These are phyloP conservation scores for Acomys russatus DNA, from an alignment of 2,797 vertebrate genomes.

Conservation along the genomic window DNA sequence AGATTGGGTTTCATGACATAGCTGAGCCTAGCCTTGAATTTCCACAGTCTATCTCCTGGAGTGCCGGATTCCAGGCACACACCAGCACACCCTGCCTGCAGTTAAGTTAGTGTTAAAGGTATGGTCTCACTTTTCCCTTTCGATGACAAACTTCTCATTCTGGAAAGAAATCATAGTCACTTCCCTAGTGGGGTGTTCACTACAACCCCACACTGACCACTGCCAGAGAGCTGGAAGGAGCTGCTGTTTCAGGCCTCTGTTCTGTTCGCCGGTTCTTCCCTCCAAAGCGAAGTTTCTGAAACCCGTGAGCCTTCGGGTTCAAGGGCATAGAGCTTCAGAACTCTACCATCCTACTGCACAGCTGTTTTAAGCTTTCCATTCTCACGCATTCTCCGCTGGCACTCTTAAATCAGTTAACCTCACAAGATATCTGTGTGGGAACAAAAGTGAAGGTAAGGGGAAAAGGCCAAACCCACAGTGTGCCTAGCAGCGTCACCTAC, in stretches of 20 bases:
- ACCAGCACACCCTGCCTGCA: not conserved
- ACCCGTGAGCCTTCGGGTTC: conserved; percentile 29
- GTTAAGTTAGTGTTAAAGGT: conserved; percentile 20
- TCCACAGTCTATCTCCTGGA: not conserved
- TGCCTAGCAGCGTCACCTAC: not conserved
- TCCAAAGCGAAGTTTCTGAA: conserved; percentile 16
- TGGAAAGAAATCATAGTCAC: not conserved
- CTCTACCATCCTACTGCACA: not conserved
- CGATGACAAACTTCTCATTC: not conserved
- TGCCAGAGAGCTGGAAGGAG: rapidly evolving
- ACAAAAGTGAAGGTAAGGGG: not conserved
- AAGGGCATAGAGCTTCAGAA: conserved; percentile 11
- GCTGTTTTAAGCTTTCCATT: conserved; percentile 41
- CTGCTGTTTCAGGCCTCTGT: not conserved
- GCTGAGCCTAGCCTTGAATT: not conserved
- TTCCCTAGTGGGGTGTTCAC: not conserved
- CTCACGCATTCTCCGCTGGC: not conserved
- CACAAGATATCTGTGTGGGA: conserved; percentile 45
- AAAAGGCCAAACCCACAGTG: not conserved
- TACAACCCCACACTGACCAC: not conserved
- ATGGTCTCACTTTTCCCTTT: not conserved
- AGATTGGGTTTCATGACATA: not conserved
- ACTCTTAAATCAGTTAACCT: conserved; percentile 39
- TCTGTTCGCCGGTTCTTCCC: not conserved
- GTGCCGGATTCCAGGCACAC: not conserved